Base-by-base conservation (phyloP, 2,797 vertebrate genomes). In the Anguilla pacifica region DNA sequence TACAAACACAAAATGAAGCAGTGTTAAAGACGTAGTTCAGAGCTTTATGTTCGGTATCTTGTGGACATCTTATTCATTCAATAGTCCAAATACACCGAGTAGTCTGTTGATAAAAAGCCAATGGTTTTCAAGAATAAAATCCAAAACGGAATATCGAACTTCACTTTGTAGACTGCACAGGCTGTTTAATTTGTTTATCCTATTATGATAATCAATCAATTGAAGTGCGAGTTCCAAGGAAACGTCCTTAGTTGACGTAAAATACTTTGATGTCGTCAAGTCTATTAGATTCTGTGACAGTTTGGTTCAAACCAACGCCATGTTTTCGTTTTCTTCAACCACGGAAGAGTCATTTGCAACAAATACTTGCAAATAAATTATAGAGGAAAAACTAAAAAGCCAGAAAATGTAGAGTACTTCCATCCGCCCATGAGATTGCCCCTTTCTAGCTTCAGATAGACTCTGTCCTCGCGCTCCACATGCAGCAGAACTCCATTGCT, bases 361-460 rank as follows among this genome's bases (percentile, higher is more conserved):
- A 92, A 92, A 91, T 92, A 93, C 90, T 91, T 93, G 89, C 89
- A 67, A 88, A 89, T 88, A 89, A 91, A 96, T 98, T 98, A 99
- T 96, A 99, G 96, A 88, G 99, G 99, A 96, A 99, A 99, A 88
- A 99, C 98, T 96, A 99, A 96, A 97, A 99, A 99, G 96, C 98
- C 99, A 0, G 98, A 99, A 96, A 99, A 99, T 86, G 99, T 99
- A 93, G 99, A 99, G 90, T 99, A 99, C 95, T 99, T 99, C 98
- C 99, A 99, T 95, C 99, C 99, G 91, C 99, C 99, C 99, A 99
- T 99, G 90, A 99, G 96, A 93, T 98, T 99, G 89, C 99, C 99
- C 91, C 98, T 95, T 92, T 99, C 99, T 95, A 99, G 97, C 96
- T 99, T 99, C 93, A 99, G 97, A 91, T 98, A 98, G 39, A 99